phyloP scores from a whole-genome alignment of 2,888 invertebrate species.

The Octonoba sinensis region DNA sequence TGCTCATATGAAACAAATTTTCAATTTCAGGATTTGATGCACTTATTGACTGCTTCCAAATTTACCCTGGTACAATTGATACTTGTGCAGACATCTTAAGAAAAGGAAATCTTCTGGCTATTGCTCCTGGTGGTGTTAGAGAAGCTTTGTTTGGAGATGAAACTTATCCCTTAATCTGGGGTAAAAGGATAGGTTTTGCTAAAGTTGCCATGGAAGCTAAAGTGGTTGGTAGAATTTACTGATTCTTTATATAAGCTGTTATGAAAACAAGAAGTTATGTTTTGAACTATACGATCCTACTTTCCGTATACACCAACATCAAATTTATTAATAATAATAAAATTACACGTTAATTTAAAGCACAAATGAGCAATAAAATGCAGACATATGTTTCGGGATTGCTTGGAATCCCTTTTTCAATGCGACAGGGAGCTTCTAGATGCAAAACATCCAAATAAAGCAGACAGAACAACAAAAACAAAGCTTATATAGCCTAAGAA shows the following conservation, averaged over 20 bases:
- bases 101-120: conserved; percentile 89
- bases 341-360: no score
- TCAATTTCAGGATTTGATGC: conserved; percentile 55
- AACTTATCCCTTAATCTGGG: conserved; percentile 92
- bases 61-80: conserved; percentile 92
- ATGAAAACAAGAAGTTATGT: no score
- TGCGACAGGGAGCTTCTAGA: no score
- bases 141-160: conserved; percentile 97
- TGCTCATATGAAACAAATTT: not conserved
- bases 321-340: no score
- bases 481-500: no score
- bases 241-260: not conserved
- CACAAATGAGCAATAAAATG: no score
- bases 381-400: no score
- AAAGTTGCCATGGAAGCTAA: conserved; percentile 94
- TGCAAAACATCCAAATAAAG: no score
- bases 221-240: conserved; percentile 77
- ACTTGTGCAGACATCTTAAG: conserved; percentile 88
- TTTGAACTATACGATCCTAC: no score
- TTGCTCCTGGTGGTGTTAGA: conserved; percentile 94
- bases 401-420: no score
- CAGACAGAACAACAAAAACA: no score
- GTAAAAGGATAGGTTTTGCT: conserved; percentile 92
- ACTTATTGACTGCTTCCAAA: conserved; percentile 72
- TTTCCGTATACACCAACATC: no score